A percentile compares a stretch with the other conserved stretches of the same genome.
phyloP scores from a whole-genome alignment of 2,113 vertebrate species.

The Etheostoma cragini region DNA sequence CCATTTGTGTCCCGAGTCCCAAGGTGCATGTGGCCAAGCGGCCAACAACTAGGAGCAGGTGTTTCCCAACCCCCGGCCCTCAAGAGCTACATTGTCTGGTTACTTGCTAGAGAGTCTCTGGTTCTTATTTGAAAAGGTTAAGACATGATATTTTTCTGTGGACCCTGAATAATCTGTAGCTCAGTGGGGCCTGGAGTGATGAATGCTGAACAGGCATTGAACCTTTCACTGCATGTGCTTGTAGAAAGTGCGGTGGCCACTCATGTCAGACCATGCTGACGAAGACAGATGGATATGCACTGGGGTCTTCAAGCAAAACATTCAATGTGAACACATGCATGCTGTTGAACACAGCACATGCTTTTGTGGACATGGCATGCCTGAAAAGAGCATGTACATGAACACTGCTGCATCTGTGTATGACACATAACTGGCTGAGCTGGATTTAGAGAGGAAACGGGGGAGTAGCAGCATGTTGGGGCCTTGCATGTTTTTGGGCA shows the following conservation, averaged over 20 bases:
- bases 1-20: conserved; percentile 51
- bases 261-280: conserved; percentile 21
- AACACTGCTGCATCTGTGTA: conserved; percentile 59
- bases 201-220: conserved; percentile 56
- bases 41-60: conserved; percentile 46
- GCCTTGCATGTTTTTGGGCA: conserved; percentile 43
- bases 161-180: conserved; percentile 67
- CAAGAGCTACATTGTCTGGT: conserved; percentile 67
- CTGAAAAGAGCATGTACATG: conserved; percentile 53
- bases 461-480: conserved; percentile 61
- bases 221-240: conserved; percentile 75
- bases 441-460: conserved; percentile 15
- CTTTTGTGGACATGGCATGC: conserved; percentile 54
- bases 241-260: conserved; percentile 30
- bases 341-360: conserved; percentile 37
- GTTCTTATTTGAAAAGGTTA: conserved; percentile 50
- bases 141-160: conserved; percentile 30
- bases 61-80: conserved; percentile 65
- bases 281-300: conserved; percentile 11
- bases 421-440: conserved; percentile 10
- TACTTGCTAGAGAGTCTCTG: conserved; percentile 10
- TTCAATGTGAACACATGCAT: conserved; percentile 46
- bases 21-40: conserved; percentile 75
- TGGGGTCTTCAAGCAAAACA: conserved; percentile 2
- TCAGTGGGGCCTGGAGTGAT: conserved; percentile 75